Conservation (phyloP, 2,888 invertebrate species). For the Lepeophtheirus nordmannii region DNA sequence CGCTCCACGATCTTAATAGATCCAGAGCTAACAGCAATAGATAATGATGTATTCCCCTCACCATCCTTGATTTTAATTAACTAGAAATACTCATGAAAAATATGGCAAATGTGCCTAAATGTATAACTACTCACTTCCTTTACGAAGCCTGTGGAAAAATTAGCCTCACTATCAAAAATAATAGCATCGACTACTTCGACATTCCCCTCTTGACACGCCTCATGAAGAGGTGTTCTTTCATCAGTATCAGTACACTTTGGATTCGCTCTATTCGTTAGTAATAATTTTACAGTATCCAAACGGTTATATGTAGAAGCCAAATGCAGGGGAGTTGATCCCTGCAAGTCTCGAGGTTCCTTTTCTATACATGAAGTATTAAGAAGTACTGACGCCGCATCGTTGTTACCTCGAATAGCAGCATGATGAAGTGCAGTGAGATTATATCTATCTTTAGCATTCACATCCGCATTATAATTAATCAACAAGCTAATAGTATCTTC, state of each 20-base stretch:
- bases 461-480: constrained; percentile 73
- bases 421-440: constrained; percentile 37
- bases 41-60: constrained; percentile 35
- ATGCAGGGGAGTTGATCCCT: constrained; percentile 37
- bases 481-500: constrained; percentile 42
- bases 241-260: constrained; percentile 31
- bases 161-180: constrained; percentile 9
- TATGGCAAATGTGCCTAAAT: neutral
- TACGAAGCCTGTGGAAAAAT: constrained; percentile 2
- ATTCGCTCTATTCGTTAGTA: constrained; percentile 34
- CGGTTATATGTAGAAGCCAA: constrained; percentile 37
- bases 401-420: constrained; percentile 38
- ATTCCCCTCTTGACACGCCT: constrained; percentile 31
- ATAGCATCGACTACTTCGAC: constrained; percentile 9
- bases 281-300: constrained; percentile 32
- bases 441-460: constrained; percentile 65
- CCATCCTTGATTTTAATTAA: constrained; percentile 35
- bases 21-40: constrained; percentile 36
- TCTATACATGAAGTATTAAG: constrained; percentile 31
- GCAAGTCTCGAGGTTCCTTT: constrained; percentile 35
- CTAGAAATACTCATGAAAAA: constrained; percentile 28
- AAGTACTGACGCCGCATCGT: constrained; percentile 34
- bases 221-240: constrained; percentile 34
- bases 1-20: constrained; percentile 31
- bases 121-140: constrained; percentile 11